Conservation (phyloP, 2,113 vertebrate genomes). For the Cynopterus brachyotis region DNA sequence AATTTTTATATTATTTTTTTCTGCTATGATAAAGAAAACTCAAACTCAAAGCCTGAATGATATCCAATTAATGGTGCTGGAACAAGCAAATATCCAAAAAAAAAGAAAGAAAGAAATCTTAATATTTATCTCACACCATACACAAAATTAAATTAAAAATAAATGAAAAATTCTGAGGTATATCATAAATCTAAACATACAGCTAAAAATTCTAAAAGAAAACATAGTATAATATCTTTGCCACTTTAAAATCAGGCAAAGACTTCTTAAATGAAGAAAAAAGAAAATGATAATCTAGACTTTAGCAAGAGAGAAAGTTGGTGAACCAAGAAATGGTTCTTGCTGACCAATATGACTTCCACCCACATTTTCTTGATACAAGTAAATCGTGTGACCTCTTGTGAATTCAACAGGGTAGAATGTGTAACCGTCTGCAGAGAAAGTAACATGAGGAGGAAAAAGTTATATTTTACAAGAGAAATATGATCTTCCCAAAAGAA, state of each 20-base stretch:
- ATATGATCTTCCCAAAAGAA: background rate
- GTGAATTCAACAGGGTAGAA: background rate
- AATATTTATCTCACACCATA: background rate
- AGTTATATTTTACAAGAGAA: background rate
- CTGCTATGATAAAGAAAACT: background rate
- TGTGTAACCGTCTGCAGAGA: background rate
- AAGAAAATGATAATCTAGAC: background rate
- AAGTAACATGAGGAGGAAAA: background rate
- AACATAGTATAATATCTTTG: background rate
- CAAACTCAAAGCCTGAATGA: background rate
- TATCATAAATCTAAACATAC: background rate
- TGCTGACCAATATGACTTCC: background rate
- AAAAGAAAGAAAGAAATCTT: background rate
- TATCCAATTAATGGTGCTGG: too few species aligned
- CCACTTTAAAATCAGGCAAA: background rate
- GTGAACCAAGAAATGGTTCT: background rate
- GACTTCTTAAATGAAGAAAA: background rate
- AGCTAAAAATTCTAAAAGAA: background rate
- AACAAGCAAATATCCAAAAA: background rate
- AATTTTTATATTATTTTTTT: background rate
- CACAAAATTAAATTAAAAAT: background rate
- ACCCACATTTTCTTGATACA: background rate
- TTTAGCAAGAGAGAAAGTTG: background rate
- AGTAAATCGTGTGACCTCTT: background rate
- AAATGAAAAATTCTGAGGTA: background rate